A percentile compares a stretch with the other conserved stretches of the same genome.
phyloP scores from a whole-genome alignment of 2,797 vertebrate species.

The Spheniscus humboldti region DNA sequence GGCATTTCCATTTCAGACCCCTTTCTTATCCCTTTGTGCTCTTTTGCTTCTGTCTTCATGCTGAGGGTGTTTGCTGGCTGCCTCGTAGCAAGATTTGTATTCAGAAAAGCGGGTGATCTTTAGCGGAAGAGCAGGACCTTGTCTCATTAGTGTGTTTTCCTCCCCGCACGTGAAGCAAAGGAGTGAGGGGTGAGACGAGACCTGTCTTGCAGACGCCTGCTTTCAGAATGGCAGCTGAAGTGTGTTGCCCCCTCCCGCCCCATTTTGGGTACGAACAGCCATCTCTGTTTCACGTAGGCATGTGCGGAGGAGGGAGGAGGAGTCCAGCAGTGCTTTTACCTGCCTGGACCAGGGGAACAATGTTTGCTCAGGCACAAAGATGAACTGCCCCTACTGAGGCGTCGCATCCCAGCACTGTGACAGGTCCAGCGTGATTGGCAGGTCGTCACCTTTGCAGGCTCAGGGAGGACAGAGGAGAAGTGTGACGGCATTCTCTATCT shows the following conservation, averaged over 20 bases:
- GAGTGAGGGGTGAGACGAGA: background rate
- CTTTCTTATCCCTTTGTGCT: background rate
- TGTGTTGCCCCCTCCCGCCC: background rate
- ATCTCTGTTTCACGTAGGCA: background rate
- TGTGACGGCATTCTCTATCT: background rate
- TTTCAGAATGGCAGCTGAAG: background rate
- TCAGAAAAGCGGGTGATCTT: background rate
- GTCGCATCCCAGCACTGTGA: background rate
- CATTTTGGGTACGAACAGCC: background rate
- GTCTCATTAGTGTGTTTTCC: background rate
- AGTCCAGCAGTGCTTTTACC: background rate
- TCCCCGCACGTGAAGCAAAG: background rate
- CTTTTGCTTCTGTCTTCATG: background rate
- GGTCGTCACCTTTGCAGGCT: background rate
- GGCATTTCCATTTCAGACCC: background rate
- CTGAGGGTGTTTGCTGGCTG: background rate
- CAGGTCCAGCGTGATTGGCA: accelerated
- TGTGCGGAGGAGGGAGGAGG: background rate
- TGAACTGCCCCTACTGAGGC: background rate
- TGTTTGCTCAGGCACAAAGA: background rate
- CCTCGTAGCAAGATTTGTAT: accelerated
- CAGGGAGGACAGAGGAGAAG: background rate
- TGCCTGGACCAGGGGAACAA: background rate
- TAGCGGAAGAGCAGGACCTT: background rate
- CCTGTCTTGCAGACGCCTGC: background rate